Evolutionary conservation across 2,113 vertebrate species (phyloP).

Genomic region (Erythrolamprus reginae): DNA sequence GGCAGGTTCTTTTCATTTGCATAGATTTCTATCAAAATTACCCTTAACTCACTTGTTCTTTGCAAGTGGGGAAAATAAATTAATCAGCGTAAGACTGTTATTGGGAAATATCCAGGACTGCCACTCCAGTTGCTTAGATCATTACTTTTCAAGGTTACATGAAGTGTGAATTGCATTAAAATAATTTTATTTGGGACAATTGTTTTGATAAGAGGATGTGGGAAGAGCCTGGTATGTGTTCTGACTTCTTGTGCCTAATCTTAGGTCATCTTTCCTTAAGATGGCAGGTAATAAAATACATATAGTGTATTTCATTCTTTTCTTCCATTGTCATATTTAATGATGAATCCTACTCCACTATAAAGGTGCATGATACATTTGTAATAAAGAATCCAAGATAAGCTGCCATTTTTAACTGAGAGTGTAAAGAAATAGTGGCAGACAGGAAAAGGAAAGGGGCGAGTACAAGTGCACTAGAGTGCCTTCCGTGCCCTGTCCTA

Average conservation of each 20-base stretch:
- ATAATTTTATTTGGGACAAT: neutral
- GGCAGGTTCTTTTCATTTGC: neutral
- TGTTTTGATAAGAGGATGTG: neutral
- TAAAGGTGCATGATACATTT: conserved; percentile 16
- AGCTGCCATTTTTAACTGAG: conserved; percentile 1
- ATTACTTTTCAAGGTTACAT: neutral
- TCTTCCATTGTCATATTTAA: neutral
- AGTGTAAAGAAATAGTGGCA: neutral
- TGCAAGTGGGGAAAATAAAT: neutral
- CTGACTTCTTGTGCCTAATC: neutral
- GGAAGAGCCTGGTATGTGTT: neutral
- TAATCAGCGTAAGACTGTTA: neutral
- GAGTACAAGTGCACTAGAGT: too few species aligned
- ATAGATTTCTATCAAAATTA: neutral
- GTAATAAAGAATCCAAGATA: neutral
- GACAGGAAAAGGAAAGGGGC: neutral
- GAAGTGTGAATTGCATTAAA: neutral
- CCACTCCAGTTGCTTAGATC: neutral
- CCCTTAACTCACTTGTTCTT: conserved; percentile 21
- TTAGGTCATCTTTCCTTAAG: neutral
- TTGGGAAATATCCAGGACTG: neutral
- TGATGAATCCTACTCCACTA: neutral
- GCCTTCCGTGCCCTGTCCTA: too few species aligned
- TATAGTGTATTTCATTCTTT: neutral
- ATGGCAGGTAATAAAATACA: neutral